Evolutionary conservation across 2,888 invertebrate genomes (phyloP).

Genomic region (Drosophila lacicola): DNA sequence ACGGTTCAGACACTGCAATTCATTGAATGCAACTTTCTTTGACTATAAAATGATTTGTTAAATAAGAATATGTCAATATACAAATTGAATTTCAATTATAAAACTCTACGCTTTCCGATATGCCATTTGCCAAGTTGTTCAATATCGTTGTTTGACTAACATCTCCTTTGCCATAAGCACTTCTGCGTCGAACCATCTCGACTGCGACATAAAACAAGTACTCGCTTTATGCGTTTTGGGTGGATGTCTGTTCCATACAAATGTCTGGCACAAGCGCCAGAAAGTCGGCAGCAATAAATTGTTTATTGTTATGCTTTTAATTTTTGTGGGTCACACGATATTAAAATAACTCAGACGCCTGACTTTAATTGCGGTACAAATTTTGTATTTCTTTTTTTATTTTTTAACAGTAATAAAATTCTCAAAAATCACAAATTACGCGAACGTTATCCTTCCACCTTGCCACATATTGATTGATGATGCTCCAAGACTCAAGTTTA

Average conservation of each 20-base stretch:
- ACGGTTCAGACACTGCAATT: too few relatives aligned
- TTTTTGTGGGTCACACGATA: conserved; percentile 31
- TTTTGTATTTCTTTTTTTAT: neutral
- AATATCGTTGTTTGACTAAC: neutral
- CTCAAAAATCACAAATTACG: neutral
- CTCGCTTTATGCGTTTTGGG: neutral
- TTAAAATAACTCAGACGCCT: conserved; percentile 10
- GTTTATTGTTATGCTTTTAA: conserved; percentile 60
- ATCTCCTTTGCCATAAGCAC: neutral
- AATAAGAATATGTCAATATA: neutral
- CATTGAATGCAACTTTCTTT: too few relatives aligned
- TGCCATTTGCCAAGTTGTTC: neutral
- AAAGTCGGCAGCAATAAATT: conserved; percentile 69
- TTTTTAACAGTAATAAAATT: too few relatives aligned
- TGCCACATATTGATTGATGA: conserved; percentile 49
- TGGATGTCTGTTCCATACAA: conserved; percentile 19
- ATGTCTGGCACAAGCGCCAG: conserved; percentile 54
- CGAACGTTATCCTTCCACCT: neutral
- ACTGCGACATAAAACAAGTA: conserved; percentile 19
- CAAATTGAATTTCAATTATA: neutral
- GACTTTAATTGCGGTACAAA: conserved; percentile 1
- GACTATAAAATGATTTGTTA: too few relatives aligned
- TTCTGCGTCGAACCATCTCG: neutral
- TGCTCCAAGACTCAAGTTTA: conserved; percentile 6
- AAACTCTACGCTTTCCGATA: neutral